Base-by-base conservation (phyloP, 1,140 invertebrate species). In the Acromyrmex charruanus region DNA sequence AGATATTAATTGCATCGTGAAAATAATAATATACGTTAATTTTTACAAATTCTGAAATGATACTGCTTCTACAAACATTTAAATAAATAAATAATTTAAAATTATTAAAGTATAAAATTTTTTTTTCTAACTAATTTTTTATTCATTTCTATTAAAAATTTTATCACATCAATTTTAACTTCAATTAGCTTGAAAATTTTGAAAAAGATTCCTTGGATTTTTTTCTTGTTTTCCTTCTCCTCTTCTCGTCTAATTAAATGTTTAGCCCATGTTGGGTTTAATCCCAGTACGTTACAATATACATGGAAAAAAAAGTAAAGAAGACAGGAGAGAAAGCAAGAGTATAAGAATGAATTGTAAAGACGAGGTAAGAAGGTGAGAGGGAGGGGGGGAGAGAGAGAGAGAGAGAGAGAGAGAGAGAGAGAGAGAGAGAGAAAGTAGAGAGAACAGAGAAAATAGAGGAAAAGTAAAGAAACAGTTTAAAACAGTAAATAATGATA, bases 191-290 rank as follows among this genome's bases (percentile, higher is more conserved):
- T 25, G n/a, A 74, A 84, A 74, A 59, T 35, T 74, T 61, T 31
- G 12, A 49, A 14, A n/a, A 59, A 51, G 35, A 21, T 68, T 86
- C 6, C 16, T 12, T 12, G 16, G 18, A 49, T 80, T 66, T 68
- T 69, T 49, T 51, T 7, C 2, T 14, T 51, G 5, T 25, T 28
- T 59, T 39, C n/a, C 25, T 14, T 14, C 14, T 68, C 2, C 25
- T n/a, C 35, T 39, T 77, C 51, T 44, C 25, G 49, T 49, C 21
- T 74, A 61, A 84, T 84, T 74, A 84, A 84, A 84, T 51, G 80
- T 51, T 84, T 84, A 61, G 25, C 68, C 31, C 77, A 71, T 44
- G 39, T 44, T 44, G 10, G 10, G 39, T 71, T 84, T 84, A 74
- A 84, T 84, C 39, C 39, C 28, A 35, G 55, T 74, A 74, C 14